A percentile compares a stretch with the other conserved stretches of the same genome.
Conservation (phyloP, 2,888 invertebrate species). For the Tipula unca region DNA sequence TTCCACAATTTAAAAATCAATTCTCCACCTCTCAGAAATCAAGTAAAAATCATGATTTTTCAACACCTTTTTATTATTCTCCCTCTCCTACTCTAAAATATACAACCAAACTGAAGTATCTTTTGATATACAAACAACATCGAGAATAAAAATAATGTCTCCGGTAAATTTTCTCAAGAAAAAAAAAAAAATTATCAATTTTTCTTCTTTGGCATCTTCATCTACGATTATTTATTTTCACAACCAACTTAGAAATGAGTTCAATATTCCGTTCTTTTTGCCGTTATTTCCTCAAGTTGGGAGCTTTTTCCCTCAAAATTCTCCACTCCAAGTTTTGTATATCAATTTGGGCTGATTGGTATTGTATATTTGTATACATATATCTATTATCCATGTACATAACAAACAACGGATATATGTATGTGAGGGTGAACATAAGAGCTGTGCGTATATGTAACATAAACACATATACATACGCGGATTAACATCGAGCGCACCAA, state of each 20-base stretch:
- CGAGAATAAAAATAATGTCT: not conserved
- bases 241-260: not conserved
- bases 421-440: not conserved
- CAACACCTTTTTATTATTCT: not conserved
- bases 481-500: not conserved
- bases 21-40: not conserved
- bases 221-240: not conserved
- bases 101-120: not conserved
- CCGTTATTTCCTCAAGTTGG: not conserved
- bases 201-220: slow-evolving; percentile 1
- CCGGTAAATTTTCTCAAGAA: not conserved
- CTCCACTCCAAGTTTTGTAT: not conserved
- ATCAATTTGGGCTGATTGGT: not conserved
- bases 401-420: not conserved
- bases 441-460: not conserved
- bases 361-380: not conserved
- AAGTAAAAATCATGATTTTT: not conserved
- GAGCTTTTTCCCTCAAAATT: not conserved
- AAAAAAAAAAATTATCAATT: not conserved
- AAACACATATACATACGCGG: not conserved
- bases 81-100: not conserved
- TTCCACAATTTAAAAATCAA: not conserved
- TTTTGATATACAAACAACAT: not conserved
- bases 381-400: not conserved
- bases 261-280: not conserved